Evolutionary conservation across 2,888 invertebrate species (phyloP), one percentile per base, ranked within the genome.

Genomic region (Drosophila affinis): DNA sequence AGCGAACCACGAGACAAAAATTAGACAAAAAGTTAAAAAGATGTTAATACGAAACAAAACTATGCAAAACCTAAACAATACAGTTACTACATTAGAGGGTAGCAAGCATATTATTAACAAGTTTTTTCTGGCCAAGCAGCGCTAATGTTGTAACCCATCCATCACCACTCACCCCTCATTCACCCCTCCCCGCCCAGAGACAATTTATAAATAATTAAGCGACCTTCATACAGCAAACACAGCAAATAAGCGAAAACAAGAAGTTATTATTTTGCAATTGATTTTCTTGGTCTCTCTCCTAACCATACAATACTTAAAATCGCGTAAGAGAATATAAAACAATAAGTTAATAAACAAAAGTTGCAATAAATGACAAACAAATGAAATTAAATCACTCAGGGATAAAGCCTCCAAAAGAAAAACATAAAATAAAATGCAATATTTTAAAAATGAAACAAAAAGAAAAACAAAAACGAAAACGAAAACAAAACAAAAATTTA

Each of bases 371-470:
- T 85, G 85, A 85, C 85, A 85, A 89, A 85, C 85, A 85, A 85
- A 86, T 87, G 79, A 88, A 87, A 90, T 89, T 86, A 90, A 89
- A 88, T 89, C 91, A 91, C 91, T 91, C 91, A 91, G 91, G 91
- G 91, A 91, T 91, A 88, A 89, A 91, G 91, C 92, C 91, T 91
- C 92, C 90, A 91, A 91, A 90, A 89, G 83, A 88, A 82, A 81
- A 81, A 78, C 72, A 82, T 74, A 75, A 78, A 77, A 67, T 53
- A 56, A 81, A 89, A 81, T 77, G 82, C 82, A 85, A 85, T 85
- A 81, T 85, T 89, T 89, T 89, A 89, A 84, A 72, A 81, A 81
- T 63, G 53, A 71, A 70, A 76, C 72, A 78, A 54, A 60, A 72
- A 52, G 61, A 57, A 90, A 91, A 89, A 87, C 80, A 83, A 79